Conservation (phyloP, 2,113 vertebrate species). For the Cyprinodon variegatus region DNA sequence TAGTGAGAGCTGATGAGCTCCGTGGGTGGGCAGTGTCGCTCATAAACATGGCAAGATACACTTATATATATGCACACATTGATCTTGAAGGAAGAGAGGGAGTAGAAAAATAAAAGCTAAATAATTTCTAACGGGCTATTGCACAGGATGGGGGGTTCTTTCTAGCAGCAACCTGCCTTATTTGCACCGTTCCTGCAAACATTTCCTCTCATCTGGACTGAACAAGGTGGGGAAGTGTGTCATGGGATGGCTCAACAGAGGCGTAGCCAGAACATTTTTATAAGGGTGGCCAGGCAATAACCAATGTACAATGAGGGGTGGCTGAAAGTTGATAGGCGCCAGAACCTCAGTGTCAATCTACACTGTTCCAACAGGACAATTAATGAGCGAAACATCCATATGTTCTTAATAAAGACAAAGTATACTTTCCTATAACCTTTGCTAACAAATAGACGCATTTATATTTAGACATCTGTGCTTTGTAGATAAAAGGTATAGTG, state of each 20-base stretch:
- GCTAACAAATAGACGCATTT: no score
- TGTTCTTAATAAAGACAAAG: no score
- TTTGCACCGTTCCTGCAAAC: neutral
- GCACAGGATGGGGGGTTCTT: neutral
- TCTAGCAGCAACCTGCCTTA: neutral
- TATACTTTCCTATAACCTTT: no score
- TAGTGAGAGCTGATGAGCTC: conserved; percentile 59
- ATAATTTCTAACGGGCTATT: neutral
- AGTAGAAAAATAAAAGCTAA: neutral
- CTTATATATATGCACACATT: neutral
- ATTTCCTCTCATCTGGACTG: conserved; percentile 14
- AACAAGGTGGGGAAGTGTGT: conserved; percentile 38
- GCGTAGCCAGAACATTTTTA: no score
- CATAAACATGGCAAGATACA: conserved; percentile 12
- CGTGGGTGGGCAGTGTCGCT: conserved; percentile 50
- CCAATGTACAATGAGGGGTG: no score
- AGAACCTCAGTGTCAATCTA: no score
- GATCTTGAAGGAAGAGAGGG: conserved; percentile 10
- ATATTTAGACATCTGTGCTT: no score
- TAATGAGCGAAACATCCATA: no score
- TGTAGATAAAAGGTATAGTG: no score
- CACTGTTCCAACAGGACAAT: no score
- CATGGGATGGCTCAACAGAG: conserved; percentile 18
- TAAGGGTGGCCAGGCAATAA: no score
- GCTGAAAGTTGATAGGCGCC: no score